phyloP scores from a whole-genome alignment of 2,888 invertebrate species.

The Sylvicola cinctus region DNA sequence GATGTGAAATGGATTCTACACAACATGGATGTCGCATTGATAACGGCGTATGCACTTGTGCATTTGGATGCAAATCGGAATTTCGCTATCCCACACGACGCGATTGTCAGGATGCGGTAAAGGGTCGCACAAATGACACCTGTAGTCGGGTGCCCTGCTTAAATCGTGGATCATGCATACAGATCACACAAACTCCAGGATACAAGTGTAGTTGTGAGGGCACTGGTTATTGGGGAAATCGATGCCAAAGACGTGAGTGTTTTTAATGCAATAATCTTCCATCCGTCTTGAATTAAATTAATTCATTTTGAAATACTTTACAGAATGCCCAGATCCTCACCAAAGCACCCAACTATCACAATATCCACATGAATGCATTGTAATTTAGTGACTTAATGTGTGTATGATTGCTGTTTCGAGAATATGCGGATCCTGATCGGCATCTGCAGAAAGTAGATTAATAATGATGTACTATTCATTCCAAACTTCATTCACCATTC shows the following conservation, averaged over 20 bases:
- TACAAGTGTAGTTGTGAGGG: slow-evolving; percentile 40
- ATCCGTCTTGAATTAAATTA: too few species aligned
- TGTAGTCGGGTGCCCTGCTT: slow-evolving; percentile 39
- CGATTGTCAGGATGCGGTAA: slow-evolving; percentile 35
- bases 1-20: slow-evolving; percentile 22
- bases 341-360: slow-evolving; percentile 4
- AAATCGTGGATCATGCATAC: slow-evolving; percentile 37
- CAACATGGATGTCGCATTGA: slow-evolving; percentile 36
- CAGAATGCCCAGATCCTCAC: slow-evolving; percentile 8
- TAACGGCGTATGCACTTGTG: slow-evolving; percentile 34
- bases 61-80: slow-evolving; percentile 37
- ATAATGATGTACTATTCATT: too few species aligned
- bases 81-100: slow-evolving; percentile 33
- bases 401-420: too few species aligned
- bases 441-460: too few species aligned
- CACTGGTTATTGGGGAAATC: slow-evolving; percentile 29
- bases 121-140: slow-evolving; percentile 31
- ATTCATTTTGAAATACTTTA: too few species aligned
- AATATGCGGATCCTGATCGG: too few species aligned
- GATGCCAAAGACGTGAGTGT: slow-evolving; percentile 9
- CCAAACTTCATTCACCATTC: too few species aligned
- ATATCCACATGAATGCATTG: slow-evolving; percentile 9
- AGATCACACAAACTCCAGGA: slow-evolving; percentile 34
- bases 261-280: background rate
- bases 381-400: slow-evolving; percentile 9